phyloP scores from a whole-genome alignment of 2,888 invertebrate species.

The Drosophila demipolita region DNA sequence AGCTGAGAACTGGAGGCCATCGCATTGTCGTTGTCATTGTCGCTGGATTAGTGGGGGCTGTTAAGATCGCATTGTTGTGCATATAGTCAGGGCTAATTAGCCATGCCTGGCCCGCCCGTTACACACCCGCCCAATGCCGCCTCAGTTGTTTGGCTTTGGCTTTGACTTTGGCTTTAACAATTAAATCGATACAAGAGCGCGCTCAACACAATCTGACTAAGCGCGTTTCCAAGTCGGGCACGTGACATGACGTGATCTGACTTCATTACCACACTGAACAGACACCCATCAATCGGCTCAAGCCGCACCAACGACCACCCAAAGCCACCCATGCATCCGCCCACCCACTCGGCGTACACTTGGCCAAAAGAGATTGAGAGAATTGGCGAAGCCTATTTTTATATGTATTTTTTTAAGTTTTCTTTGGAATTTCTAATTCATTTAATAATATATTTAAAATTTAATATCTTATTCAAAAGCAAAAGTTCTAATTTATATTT shows the following conservation, averaged over 20 bases:
- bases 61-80: conserved; percentile 53
- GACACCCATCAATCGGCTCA: conserved; percentile 10
- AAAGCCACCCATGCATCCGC: background rate
- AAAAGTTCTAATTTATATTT: too few species aligned
- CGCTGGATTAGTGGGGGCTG: conserved; percentile 64
- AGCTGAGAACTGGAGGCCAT: conserved; percentile 4
- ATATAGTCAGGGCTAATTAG: conserved; percentile 66
- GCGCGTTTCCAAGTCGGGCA: conserved; percentile 38
- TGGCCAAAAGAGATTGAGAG: background rate
- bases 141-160: conserved; percentile 62
- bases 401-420: background rate
- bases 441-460: background rate
- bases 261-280: conserved; percentile 40
- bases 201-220: conserved; percentile 34
- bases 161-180: conserved; percentile 63
- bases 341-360: background rate
- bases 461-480: background rate
- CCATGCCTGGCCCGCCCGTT: conserved; percentile 26
- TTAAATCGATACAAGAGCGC: conserved; percentile 63
- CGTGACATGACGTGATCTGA: conserved; percentile 51
- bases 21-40: conserved; percentile 62
- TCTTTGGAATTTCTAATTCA: background rate
- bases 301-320: background rate
- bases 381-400: too few species aligned
- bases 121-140: background rate